A percentile compares a stretch with the other conserved stretches of the same genome.
These are phyloP conservation scores for Hyla sarda DNA, from an alignment of 2,113 vertebrate genomes.

Conservation along the genomic window DNA sequence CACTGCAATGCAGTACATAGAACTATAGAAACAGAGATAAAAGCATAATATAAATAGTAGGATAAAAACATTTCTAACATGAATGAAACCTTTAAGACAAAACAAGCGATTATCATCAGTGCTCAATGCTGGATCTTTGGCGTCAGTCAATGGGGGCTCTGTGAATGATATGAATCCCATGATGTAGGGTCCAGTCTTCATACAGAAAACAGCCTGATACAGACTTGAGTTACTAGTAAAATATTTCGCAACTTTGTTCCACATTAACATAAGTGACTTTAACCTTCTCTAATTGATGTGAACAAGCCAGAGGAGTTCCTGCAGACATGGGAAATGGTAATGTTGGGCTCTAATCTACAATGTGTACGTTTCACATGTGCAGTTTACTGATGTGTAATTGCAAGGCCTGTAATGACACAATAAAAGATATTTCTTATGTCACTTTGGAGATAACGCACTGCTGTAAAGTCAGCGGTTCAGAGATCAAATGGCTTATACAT, in stretches of 20 bases:
- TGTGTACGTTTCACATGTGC: constrained; percentile 16
- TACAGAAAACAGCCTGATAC: not conserved
- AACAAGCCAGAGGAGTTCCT: not conserved
- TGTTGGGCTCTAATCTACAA: not conserved
- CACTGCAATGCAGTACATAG: not conserved
- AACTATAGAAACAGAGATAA: not conserved
- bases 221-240: not conserved
- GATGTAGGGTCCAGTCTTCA: not conserved
- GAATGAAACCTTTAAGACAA: too few relatives aligned
- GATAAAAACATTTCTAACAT: too few relatives aligned
- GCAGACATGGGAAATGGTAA: constrained; percentile 33
- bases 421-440: constrained; percentile 6
- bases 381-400: constrained; percentile 25
- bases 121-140: not conserved
- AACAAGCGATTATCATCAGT: not conserved
- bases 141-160: too few relatives aligned
- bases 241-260: too few relatives aligned
- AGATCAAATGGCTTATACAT: constrained; percentile 1
- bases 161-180: not conserved
- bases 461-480: constrained; percentile 5
- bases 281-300: not conserved
- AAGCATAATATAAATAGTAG: too few relatives aligned
- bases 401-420: not conserved
- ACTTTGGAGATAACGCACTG: constrained; percentile 13
- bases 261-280: too few relatives aligned